phyloP scores from a whole-genome alignment of 2,113 vertebrate genomes.

The Terrapene triunguis region DNA sequence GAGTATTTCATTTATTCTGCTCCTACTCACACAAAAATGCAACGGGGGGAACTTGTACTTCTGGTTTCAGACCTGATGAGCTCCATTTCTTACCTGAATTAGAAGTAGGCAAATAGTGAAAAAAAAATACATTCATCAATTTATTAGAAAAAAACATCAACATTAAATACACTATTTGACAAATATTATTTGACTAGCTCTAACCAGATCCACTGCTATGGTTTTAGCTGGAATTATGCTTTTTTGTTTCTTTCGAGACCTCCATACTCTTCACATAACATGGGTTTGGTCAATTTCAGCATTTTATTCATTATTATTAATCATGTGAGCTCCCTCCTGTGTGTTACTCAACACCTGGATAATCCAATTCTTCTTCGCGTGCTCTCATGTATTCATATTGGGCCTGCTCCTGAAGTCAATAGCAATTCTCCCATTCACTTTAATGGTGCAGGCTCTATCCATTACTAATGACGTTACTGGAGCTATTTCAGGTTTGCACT shows the following conservation, averaged over 20 bases:
- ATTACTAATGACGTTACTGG: neutral
- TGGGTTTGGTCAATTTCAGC: slow-evolving; percentile 15
- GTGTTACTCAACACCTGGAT: slow-evolving; percentile 63
- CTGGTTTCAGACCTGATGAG: neutral
- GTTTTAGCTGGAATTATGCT: neutral
- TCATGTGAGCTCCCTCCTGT: slow-evolving; percentile 75
- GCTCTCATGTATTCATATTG: neutral
- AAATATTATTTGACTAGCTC: neutral
- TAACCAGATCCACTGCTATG: neutral
- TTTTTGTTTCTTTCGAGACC: slow-evolving; percentile 6
- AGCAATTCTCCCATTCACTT: neutral
- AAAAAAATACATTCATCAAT: neutral
- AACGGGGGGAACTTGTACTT: neutral
- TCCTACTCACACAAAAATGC: neutral
- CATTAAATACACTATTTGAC: neutral
- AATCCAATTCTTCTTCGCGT: neutral
- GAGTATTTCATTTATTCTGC: neutral
- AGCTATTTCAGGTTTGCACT: neutral
- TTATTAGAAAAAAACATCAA: neutral
- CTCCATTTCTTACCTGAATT: neutral
- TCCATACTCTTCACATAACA: neutral
- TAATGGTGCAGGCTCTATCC: neutral
- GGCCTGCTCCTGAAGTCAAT: neutral
- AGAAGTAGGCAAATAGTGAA: neutral
- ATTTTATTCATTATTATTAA: slow-evolving; percentile 59